Evolutionary conservation across 1,140 invertebrate genomes (phyloP).

Genomic region (Melanaphis sacchari): DNA sequence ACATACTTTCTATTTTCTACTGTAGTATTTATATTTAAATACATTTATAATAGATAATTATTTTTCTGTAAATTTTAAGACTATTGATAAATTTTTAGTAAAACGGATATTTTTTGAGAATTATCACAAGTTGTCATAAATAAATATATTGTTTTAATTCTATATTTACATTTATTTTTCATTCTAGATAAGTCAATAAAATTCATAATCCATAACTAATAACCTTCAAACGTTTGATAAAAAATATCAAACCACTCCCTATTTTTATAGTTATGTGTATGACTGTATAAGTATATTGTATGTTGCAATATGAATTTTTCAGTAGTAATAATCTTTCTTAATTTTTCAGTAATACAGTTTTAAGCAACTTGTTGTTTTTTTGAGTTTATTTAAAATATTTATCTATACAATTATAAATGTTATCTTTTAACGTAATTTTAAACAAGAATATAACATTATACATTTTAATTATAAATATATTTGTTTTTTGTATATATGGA

Average conservation of each 20-base stretch:
- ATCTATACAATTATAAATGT: not conserved
- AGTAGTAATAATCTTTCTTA: not conserved
- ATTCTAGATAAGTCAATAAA: not conserved
- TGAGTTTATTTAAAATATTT: not conserved
- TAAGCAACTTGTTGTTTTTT: not conserved
- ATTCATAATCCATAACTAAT: not conserved
- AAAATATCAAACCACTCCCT: not conserved
- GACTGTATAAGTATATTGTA: too few species aligned
- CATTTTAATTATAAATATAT: not conserved
- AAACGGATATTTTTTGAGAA: not conserved
- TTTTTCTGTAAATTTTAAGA: too few species aligned
- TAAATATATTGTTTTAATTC: not conserved
- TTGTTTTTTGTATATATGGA: not conserved
- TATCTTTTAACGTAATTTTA: not conserved
- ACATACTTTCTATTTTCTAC: too few species aligned
- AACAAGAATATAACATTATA: not conserved
- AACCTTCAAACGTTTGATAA: not conserved
- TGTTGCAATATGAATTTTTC: not conserved
- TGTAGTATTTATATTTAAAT: too few species aligned
- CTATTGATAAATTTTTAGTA: not conserved
- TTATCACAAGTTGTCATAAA: not conserved
- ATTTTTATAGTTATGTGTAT: not conserved
- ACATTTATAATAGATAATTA: too few species aligned
- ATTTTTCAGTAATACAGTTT: not conserved
- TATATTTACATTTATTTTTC: not conserved